Evolutionary conservation across 1,140 invertebrate species (phyloP).

Genomic region (Dermatophagoides farinae): DNA sequence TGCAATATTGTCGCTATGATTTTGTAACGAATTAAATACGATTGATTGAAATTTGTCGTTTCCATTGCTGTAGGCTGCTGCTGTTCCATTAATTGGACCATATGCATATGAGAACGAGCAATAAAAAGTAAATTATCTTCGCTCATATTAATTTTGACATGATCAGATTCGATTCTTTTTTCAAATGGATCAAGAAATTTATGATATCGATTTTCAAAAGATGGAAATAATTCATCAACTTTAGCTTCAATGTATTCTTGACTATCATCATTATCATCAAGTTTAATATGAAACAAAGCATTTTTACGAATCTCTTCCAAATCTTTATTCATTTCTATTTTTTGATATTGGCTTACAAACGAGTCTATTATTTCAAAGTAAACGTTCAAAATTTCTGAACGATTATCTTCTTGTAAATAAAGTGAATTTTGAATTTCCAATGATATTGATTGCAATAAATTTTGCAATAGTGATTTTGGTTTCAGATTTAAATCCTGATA

Average conservation of each 20-base stretch:
- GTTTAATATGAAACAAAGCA: constrained; percentile 43
- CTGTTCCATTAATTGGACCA: not conserved
- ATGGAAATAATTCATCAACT: constrained; percentile 43
- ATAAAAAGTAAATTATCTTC: not conserved
- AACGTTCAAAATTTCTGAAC: not conserved
- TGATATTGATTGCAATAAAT: constrained; percentile 20
- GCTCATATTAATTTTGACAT: no score
- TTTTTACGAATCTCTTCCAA: constrained; percentile 48
- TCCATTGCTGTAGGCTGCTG: not conserved
- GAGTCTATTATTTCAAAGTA: constrained; percentile 13
- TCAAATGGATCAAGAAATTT: constrained; percentile 21
- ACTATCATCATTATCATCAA: constrained; percentile 43
- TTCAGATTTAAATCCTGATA: not conserved
- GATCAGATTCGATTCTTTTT: no score
- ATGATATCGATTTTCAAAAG: constrained; percentile 36
- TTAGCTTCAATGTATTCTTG: constrained; percentile 41
- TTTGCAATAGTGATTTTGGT: constrained; percentile 11
- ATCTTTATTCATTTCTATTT: constrained; percentile 44
- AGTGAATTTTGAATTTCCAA: constrained; percentile 17
- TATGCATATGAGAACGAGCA: constrained; percentile 1
- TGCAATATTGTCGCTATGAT: constrained; percentile 11
- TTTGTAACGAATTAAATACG: constrained; percentile 12
- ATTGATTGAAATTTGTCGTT: not conserved
- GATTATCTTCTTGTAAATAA: constrained; percentile 18
- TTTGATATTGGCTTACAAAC: constrained; percentile 45